Percentiles rank a stretch among this genome's conserved stretches.
Evolutionary conservation across 2,113 vertebrate genomes (phyloP).

Genomic region (Rhinolophus ferrumequinum): DNA sequence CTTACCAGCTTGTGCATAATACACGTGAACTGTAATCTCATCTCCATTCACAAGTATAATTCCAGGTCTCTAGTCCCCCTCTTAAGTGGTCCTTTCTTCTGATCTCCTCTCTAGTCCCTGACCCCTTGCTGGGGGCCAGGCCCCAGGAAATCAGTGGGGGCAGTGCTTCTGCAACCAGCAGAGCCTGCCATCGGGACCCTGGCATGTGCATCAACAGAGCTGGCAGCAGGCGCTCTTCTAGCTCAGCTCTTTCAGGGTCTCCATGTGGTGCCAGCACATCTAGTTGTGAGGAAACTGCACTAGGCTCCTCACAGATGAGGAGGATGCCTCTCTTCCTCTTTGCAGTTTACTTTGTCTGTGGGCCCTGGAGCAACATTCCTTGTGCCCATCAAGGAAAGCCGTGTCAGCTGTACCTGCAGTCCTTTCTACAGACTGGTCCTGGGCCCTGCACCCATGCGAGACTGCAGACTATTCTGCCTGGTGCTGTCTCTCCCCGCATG

Average conservation of each 20-base stretch:
- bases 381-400: not conserved
- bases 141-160: not conserved
- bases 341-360: not conserved
- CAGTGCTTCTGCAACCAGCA: too few relatives aligned
- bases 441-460: not conserved
- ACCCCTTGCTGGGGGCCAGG: not conserved
- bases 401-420: not conserved
- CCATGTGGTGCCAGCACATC: not conserved
- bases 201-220: not conserved
- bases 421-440: not conserved
- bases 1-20: conserved; percentile 37
- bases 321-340: not conserved
- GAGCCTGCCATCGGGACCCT: not conserved
- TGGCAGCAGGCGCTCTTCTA: not conserved
- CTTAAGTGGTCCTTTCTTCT: not conserved
- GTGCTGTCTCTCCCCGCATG: not conserved
- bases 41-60: conserved; percentile 22
- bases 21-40: not conserved
- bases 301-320: not conserved
- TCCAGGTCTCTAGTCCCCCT: not conserved
- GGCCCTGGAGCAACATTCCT: not conserved
- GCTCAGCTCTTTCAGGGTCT: not conserved
- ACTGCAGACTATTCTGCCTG: not conserved
- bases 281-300: not conserved
- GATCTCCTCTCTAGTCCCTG: not conserved